phyloP scores from a whole-genome alignment of 2,797 vertebrate species.

The Heterohyrax brucei region DNA sequence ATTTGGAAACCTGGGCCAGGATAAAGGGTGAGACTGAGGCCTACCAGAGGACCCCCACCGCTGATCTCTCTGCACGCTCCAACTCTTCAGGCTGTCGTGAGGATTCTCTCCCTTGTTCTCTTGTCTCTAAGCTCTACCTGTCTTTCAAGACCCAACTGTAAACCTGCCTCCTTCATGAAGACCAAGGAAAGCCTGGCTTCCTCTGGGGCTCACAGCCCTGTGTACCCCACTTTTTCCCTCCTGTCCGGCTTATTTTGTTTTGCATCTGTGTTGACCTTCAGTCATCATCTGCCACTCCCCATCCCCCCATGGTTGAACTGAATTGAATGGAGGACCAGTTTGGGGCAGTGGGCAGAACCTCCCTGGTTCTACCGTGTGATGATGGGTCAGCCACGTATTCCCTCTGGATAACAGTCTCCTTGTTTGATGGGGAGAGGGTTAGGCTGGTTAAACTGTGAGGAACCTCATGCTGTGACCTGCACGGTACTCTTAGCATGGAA shows the following conservation, averaged over 20 bases:
- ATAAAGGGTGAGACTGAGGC: neutral
- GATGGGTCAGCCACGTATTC: rapidly evolving
- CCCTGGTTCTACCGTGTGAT: neutral
- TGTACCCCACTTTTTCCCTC: neutral
- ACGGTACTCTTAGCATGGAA: neutral
- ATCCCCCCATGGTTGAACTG: neutral
- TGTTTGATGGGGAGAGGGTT: neutral
- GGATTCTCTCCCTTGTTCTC: neutral
- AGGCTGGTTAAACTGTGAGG: neutral
- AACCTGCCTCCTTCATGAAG: neutral
- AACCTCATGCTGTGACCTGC: neutral
- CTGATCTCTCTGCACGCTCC: neutral
- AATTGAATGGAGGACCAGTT: neutral
- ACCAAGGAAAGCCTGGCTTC: neutral
- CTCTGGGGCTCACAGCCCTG: too few species aligned
- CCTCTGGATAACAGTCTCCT: neutral
- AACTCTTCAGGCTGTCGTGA: neutral
- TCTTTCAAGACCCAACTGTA: neutral
- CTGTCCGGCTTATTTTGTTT: neutral
- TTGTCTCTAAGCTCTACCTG: neutral
- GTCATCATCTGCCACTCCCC: too few species aligned
- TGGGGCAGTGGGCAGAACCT: neutral
- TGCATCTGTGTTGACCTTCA: neutral
- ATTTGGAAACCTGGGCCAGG: neutral
- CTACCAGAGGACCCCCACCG: rapidly evolving